These are phyloP conservation scores for Acromyrmex charruanus DNA, from an alignment of 1,140 invertebrate genomes.

Conservation along the genomic window DNA sequence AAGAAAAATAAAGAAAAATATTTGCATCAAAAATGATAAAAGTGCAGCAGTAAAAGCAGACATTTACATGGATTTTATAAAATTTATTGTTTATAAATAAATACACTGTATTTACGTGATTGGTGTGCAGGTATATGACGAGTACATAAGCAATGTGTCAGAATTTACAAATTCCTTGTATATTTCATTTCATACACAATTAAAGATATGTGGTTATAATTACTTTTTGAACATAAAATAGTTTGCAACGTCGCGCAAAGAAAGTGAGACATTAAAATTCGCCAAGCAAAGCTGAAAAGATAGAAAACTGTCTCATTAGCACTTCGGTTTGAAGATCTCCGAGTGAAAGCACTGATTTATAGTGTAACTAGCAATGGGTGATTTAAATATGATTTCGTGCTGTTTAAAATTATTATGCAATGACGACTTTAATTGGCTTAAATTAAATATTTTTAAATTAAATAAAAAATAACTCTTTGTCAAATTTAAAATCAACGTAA, in stretches of 20 bases:
- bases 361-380: constrained; percentile 12
- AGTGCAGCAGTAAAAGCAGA: neutral
- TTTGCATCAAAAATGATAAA: neutral
- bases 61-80: neutral
- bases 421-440: neutral
- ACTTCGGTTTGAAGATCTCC: constrained; percentile 17
- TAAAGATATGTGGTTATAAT: constrained; percentile 57
- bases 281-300: constrained; percentile 21
- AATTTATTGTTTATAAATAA: neutral
- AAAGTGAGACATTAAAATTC: constrained; percentile 46
- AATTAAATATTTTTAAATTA: neutral
- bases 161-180: constrained; percentile 5
- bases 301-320: constrained; percentile 41
- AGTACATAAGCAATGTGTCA: neutral
- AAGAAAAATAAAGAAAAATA: neutral
- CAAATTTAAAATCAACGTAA: neutral
- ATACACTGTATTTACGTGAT: neutral
- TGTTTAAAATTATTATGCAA: constrained; percentile 29
- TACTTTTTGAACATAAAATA: constrained; percentile 59
- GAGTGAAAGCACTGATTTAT: constrained; percentile 4
- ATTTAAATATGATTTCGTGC: constrained; percentile 44
- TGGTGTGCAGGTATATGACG: neutral
- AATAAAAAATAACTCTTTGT: constrained; percentile 5
- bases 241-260: neutral
- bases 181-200: constrained; percentile 23